These are phyloP conservation scores for Calliopsis andreniformis DNA, from an alignment of 1,140 invertebrate genomes.

Conservation along the genomic window DNA sequence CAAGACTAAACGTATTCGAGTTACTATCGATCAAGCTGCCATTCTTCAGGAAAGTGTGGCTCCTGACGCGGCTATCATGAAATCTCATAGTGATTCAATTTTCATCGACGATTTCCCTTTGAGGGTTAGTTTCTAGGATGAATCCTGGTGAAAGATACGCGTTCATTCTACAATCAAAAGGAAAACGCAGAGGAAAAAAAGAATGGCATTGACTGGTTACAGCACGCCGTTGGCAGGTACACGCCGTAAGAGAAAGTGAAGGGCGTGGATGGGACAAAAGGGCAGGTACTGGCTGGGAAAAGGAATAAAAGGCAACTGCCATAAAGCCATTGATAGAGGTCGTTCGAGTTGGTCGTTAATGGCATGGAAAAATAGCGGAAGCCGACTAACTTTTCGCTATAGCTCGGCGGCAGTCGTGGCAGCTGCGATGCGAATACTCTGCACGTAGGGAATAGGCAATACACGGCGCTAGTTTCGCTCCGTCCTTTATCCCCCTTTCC, in stretches of 20 bases:
- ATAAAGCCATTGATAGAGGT: constrained; percentile 76
- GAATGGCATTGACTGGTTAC: constrained; percentile 24
- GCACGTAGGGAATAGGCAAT: constrained; percentile 40
- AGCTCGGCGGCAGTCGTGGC: constrained; percentile 38
- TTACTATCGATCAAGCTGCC: background rate
- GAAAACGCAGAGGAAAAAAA: too few relatives aligned
- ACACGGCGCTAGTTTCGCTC: constrained; percentile 15
- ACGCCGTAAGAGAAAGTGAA: constrained; percentile 21
- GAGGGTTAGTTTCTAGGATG: background rate
- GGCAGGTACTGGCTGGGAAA: constrained; percentile 31
- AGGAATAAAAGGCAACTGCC: constrained; percentile 71
- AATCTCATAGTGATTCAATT: background rate
- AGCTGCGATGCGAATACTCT: constrained; percentile 42
- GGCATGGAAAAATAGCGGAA: constrained; percentile 76
- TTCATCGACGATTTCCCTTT: background rate
- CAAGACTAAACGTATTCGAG: too few relatives aligned
- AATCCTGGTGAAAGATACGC: background rate
- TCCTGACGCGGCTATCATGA: background rate
- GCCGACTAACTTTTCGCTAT: constrained; percentile 70
- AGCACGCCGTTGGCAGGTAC: constrained; percentile 7
- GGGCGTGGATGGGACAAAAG: constrained; percentile 12
- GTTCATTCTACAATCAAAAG: background rate
- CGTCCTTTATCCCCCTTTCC: background rate
- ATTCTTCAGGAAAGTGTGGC: background rate
- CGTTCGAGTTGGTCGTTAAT: constrained; percentile 75